Evolutionary conservation across 2,113 vertebrate genomes (phyloP), one percentile per base, ranked within the genome.

Genomic region (Zingel zingel): DNA sequence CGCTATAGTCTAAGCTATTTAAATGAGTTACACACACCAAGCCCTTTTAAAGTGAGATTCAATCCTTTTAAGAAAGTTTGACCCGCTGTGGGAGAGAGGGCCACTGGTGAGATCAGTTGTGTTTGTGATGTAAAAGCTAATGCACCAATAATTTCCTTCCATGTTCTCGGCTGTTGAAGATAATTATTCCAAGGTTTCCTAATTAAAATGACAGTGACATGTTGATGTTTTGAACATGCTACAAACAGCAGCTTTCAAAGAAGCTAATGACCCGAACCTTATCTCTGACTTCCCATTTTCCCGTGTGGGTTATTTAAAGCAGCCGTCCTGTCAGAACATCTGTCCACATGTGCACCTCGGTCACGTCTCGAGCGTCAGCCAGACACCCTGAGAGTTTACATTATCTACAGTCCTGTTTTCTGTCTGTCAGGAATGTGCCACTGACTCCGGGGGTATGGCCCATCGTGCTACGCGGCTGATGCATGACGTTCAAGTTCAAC

Each of bases 251-350:
- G 50, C 30, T 36, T 69, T 10, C 4, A 56, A 18, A 43, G n/a
- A 39, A 23, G 21, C 19, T 5, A 3, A 43, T 18, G 33, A 23
- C 8, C 53, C 1, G 4, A 39, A 39, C 21, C 30, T 39, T 39
- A 0, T 25, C 3, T 68, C 21, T 61, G 54, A 36, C 56, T 47
- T 61, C 0, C 14, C 30, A 33, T 45, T 45, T 48, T 76, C 0
- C 56, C 62, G 27, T 54, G 33, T 11, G 8, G 50, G 6, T 12
- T 25, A 51, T 65, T 7, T 48, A 16, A 65, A 53, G 0, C 30
- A 2, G 79, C 47, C n/a, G 5, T 54, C 16, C 30, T 59, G 68
- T 62, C 59, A 66, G n/a, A 74, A 84, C 82, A 82, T 71, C 59
- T 58, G 61, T 65, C 9, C 50, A 58, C 48, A 23, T 30, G 58